Percentiles rank a stretch among this genome's conserved stretches.
Conservation (phyloP, 2,888 invertebrate species). For the Tipula helvola region DNA sequence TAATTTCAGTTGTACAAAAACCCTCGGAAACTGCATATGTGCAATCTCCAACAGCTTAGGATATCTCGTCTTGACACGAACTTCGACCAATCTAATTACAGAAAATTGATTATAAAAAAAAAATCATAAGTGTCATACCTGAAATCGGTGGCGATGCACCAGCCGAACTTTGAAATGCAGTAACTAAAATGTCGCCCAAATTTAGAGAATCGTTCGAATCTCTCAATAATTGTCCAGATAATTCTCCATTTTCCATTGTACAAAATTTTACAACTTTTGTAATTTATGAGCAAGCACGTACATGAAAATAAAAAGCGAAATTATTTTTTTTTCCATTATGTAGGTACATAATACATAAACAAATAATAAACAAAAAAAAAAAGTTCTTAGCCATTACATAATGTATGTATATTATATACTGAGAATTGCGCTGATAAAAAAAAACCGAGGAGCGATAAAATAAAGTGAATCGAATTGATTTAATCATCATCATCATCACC, state of each 20-base stretch:
- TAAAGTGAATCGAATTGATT: background rate
- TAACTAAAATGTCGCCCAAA: constrained; percentile 20
- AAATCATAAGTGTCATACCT: background rate
- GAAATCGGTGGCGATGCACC: background rate
- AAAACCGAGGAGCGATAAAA: background rate
- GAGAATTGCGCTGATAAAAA: background rate
- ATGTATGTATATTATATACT: background rate
- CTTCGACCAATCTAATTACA: background rate
- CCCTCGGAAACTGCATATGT: constrained; percentile 24
- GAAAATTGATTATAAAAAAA: background rate
- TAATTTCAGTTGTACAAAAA: constrained; percentile 24
- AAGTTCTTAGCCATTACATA: background rate
- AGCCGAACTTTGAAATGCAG: constrained; percentile 17
- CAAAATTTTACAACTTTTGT: background rate
- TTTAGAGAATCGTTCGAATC: constrained; percentile 9
- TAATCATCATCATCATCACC: background rate
- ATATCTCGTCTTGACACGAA: constrained; percentile 12
- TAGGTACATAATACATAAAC: background rate
- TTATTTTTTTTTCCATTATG: background rate
- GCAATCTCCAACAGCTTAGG: constrained; percentile 16
- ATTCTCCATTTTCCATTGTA: constrained; percentile 11
- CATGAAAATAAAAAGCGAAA: background rate
- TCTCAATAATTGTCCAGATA: constrained; percentile 6
- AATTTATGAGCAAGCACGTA: background rate
- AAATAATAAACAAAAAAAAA: background rate